These are phyloP conservation scores for Tychaedon coryphoeus DNA, from an alignment of 2,113 vertebrate species.

Conservation along the genomic window DNA sequence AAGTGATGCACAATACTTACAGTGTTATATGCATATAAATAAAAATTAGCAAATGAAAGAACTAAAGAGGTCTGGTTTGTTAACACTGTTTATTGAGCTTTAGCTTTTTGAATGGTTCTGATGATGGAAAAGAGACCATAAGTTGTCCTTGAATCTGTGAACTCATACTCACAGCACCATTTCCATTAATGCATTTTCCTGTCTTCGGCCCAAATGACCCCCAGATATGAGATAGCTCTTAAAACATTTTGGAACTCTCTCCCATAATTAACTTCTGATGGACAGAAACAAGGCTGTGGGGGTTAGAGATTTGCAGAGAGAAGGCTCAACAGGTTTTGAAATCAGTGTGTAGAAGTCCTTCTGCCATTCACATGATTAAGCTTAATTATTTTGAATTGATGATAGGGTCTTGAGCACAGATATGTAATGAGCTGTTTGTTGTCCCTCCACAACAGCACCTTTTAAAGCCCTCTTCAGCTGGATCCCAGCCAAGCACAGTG, in stretches of 20 bases:
- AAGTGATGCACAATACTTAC: background rate
- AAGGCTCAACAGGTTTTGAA: constrained; percentile 17
- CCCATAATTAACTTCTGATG: constrained; percentile 46
- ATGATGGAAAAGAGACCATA: background rate
- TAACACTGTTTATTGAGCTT: background rate
- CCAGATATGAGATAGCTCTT: background rate
- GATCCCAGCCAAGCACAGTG: background rate
- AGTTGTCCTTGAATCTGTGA: background rate
- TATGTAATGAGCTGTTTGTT: background rate
- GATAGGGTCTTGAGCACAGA: background rate
- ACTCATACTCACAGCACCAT: background rate
- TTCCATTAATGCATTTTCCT: background rate
- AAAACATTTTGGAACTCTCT: background rate
- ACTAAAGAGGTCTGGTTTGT: background rate
- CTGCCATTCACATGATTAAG: background rate
- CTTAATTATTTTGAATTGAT: constrained; percentile 33
- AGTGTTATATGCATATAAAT: background rate
- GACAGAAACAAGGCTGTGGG: background rate
- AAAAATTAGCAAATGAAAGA: background rate
- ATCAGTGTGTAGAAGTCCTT: accelerated
- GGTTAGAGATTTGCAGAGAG: background rate
- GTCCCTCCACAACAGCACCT: background rate
- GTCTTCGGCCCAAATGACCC: background rate
- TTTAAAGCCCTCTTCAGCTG: background rate
- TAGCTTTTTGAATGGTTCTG: background rate